Base-by-base conservation (phyloP, 2,888 invertebrate species). In the Ennomos fuscantarius region DNA sequence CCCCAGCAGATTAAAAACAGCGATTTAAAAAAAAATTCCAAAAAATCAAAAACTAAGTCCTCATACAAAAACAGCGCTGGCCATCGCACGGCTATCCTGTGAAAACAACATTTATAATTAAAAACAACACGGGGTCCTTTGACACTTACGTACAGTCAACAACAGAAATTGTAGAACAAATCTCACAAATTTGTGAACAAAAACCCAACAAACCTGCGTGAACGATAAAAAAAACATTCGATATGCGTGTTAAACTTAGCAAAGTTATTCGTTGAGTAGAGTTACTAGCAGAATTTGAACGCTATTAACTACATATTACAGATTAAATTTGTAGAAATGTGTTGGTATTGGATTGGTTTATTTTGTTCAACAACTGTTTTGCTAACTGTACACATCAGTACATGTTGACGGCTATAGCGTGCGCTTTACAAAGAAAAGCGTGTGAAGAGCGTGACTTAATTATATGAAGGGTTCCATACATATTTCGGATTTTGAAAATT, bases 61-160 rank as follows among this genome's bases (percentile, higher is more conserved):
- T 47, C 46, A 31, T 48, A 37, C 36, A 32, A 51, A 57, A 65
- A 58, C 55, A 62, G 42, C 35, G 49, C 44, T 13, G 39, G 39
- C 46, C 52, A 56, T 56, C 42, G 42, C 35, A 47, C 55, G 59
- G 39, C 37, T 32, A 45, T 61, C 66, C 63, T 58, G 24, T 41
- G 45, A 37, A 62, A 66, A 65, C 62, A 65, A 59, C 63, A 63
- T 53, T 62, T 55, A 63, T 68, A 60, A 68, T 63, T 68, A 65
- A 66, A 68, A 65, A 65, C 63, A 68, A 64, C 66, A 66, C 50
- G 43, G 58, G 55, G 24, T 32, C 45, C 13, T 47, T 31, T 31
- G 9, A 9, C 34, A 37, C 37, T n/a, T 37, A 31, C 46, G 5
- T 9, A 24, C 24, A 24, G 5, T 24, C 24, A 24, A 6, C 24